Base-by-base conservation (phyloP, 2,797 vertebrate species). In the Notolabrus celidotus region DNA sequence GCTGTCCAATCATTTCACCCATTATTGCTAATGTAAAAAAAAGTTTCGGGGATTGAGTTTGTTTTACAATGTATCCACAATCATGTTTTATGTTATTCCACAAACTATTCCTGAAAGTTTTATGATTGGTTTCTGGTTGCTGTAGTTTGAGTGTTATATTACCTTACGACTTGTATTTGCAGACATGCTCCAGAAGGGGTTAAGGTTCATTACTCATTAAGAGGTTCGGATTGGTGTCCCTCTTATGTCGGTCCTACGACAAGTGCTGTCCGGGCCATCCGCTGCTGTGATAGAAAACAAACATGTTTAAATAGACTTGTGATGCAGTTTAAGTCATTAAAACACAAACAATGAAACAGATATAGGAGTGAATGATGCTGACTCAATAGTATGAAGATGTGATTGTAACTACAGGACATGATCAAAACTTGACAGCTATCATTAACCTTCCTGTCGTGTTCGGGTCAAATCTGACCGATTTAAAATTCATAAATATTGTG, bases 161-260 rank as follows among this genome's bases (percentile, higher is more conserved):
- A 99, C 97, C 96, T 99, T 99, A 74, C 96, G 96, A 81, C 92
- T 94, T 72, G 95, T 94, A 85, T 94, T 94, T 79, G 96, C 89
- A 93, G 97, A 98, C 97, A 98, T 99, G 92, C 95, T 99, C 97
- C 97, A 97, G 91, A 99, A 97, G 87, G 97, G 93, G 94, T 98
- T 98, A 92, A 98, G 89, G 95, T 97, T 98, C 97, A 99, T 99
- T 93, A 95, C 96, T 92, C 92, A 92, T 92, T 43, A 67, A 89
- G 88, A 90, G 81, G 84, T 67, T 79, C 67, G 57, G 56, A 55
- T 67, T 57, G 60, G 76, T 73, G 76, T 79, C 79, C 90, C 84
- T 74, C 85, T 75, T 75, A 87, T 33, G 84, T 38, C 77, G 83
- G 88, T 92, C 89, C 93, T 46, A 87, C 71, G 39, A 67, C 54